Evolutionary conservation across 1,140 invertebrate genomes (phyloP), one percentile per base, ranked within the genome.

Genomic region (Drosophila cardini): DNA sequence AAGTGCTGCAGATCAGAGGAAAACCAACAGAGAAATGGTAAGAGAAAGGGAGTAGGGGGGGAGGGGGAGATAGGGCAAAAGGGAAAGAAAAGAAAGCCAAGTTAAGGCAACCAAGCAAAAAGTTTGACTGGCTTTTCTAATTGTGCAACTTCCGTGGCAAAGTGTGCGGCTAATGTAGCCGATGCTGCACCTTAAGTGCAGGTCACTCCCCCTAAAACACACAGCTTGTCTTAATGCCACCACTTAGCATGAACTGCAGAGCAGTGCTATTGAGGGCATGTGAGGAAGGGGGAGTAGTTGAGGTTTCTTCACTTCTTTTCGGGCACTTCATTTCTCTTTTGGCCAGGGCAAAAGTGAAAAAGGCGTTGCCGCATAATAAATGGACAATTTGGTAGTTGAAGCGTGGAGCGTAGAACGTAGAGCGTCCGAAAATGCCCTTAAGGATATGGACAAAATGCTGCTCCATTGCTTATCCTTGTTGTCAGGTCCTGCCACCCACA

Each of bases 351-450:
- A 79, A 77, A 85, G 85, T 81, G 84, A 81, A 89, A 80, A 80
- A 89, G 85, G 85, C 85, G 85, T 89, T 89, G 86, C 85, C 80
- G 85, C 85, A 89, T 89, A 89, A 89, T 90, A 89, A 89, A 89
- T 89, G 85, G 85, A 90, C 86, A 90, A 85, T 90, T 90, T 90
- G 80, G 80, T 78, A 84, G 84, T 73, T 89, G 83, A 87, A 89
- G 84, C 79, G 79, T 87, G 71, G 72, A 58, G 64, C 55, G 40
- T 43, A 5, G 53, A 40, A 45, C 68, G 60, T 43, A 10, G 53
- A 40, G 58, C 60, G 60, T 60, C 52, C 72, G 57, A 63, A 87
- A 83, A 80, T 77, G 84, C 76, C 79, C 79, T 62, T 60, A 89
- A 79, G 84, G 84, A 87, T 83, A 72, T 87, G 79, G 72, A 70